phyloP scores from a whole-genome alignment of 2,113 vertebrate genomes.

The Lophochroa leadbeateri region DNA sequence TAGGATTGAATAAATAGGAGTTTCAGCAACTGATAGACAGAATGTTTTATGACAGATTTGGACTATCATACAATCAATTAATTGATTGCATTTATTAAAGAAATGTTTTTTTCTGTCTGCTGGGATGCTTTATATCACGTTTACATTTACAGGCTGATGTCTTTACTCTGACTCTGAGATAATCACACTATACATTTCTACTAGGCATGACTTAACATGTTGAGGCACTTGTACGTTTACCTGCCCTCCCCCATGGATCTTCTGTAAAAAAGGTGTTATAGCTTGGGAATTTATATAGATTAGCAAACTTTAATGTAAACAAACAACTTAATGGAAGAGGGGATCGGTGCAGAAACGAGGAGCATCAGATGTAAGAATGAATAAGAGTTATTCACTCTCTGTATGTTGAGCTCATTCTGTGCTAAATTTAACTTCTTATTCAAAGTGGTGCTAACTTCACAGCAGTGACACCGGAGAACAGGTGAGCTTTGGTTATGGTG shows the following conservation, averaged over 20 bases:
- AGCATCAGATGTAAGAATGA: not conserved
- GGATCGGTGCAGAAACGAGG: not conserved
- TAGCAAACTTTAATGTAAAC: not conserved
- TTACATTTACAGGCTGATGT: not conserved
- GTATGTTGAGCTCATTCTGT: conserved; percentile 3
- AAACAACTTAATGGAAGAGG: conserved; percentile 7
- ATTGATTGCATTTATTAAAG: not conserved
- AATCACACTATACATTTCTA: not conserved
- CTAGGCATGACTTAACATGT: not conserved
- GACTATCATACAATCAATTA: not conserved
- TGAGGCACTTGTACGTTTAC: not conserved
- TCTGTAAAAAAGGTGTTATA: not conserved
- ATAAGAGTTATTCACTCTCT: conserved; percentile 37
- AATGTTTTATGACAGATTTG: not conserved
- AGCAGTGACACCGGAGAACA: not conserved
- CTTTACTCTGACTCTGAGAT: not conserved
- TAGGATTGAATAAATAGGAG: not conserved
- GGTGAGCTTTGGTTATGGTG: not conserved
- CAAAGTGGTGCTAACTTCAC: not conserved
- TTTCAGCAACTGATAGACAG: not conserved
- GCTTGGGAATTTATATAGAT: not conserved
- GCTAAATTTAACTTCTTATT: conserved; percentile 54
- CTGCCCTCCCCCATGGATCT: not conserved
- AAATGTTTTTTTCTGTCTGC: not conserved
- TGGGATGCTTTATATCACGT: not conserved